Percentiles rank a stretch among this genome's conserved stretches.
phyloP scores from a whole-genome alignment of 2,113 vertebrate genomes.

The Cnemophilus loriae region DNA sequence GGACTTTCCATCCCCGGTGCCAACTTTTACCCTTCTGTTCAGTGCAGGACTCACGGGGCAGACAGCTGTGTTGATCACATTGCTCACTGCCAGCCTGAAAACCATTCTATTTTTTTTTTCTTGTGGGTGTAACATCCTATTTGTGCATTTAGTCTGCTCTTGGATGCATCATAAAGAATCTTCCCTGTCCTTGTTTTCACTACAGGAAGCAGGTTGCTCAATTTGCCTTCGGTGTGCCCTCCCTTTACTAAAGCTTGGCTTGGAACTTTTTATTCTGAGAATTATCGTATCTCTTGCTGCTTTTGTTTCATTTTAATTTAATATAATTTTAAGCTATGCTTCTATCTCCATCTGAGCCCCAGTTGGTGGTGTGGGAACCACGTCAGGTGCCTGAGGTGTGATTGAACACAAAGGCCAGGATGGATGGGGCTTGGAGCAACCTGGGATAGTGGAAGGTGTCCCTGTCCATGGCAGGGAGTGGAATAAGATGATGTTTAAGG shows the following conservation, averaged over 20 bases:
- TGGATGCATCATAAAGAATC: background rate
- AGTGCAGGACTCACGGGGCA: rapidly evolving
- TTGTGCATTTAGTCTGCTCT: background rate
- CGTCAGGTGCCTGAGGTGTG: background rate
- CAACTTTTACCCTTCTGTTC: background rate
- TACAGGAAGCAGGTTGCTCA: background rate
- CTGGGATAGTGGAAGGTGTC: background rate
- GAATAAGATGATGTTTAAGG: background rate
- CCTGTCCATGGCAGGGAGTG: background rate
- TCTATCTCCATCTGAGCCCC: background rate
- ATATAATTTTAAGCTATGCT: background rate
- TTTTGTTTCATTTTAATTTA: background rate
- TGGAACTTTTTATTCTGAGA: background rate
- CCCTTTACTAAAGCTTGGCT: background rate
- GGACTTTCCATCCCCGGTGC: background rate
- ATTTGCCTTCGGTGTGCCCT: background rate
- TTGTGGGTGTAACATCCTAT: background rate
- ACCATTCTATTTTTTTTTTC: background rate
- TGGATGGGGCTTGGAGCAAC: background rate
- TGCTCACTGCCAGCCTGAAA: background rate
- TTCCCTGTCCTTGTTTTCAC: background rate
- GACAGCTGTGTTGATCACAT: rapidly evolving
- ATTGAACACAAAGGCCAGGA: rapidly evolving
- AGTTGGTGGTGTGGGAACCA: rapidly evolving
- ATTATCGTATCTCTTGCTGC: background rate